Base-by-base conservation (phyloP, 1,140 invertebrate genomes). In the Diorhabda carinulata region DNA sequence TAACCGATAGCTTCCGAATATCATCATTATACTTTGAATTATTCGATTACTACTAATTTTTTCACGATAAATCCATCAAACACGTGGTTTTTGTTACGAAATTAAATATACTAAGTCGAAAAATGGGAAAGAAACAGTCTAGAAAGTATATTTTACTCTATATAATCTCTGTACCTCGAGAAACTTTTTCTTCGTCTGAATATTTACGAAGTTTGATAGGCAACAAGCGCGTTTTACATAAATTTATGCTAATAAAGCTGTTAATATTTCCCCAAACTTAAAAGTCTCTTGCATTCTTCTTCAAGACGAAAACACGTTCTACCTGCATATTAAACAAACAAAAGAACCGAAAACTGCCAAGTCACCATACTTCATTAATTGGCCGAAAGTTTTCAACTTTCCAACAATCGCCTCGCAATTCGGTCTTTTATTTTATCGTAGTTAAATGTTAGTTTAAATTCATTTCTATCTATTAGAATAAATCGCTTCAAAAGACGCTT, bases 321-420 rank as follows among this genome's bases (percentile, higher is more conserved):
- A 61, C 59, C 59, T 61, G 59, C 59, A 61, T 61, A 61, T 40
- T 61, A 43, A 62, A 62, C 43, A 43, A 62, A 62, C 43, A 62
- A 62, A 62, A 43, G 44, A 43, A 43, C 43, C 7, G 41, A 42
- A 62, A 62, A 62, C 43, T 62, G 40, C 61, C 7, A 43, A 62
- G 61, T 62, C 61, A 43, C 61, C 61, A 62, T 62, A 62, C 43
- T 62, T 5, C 5, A 42, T 43, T 62, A 62, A 62, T 62, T 62
- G 61, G 61, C 43, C 43, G 61, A 10, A 62, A 62, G 61, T 62
- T 62, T 6, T 5, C 41, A 62, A 62, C 10, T 62, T 62, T 52
- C 6, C 6, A 52, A 52, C 47, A 52, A 52, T 52, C n/a, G 6
- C 47, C n/a, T n/a, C n/a, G 4, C 47, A n/a, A 8, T 52, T 52